Conservation (phyloP, 1,140 invertebrate species). For the Drosophila equinoxialis region DNA sequence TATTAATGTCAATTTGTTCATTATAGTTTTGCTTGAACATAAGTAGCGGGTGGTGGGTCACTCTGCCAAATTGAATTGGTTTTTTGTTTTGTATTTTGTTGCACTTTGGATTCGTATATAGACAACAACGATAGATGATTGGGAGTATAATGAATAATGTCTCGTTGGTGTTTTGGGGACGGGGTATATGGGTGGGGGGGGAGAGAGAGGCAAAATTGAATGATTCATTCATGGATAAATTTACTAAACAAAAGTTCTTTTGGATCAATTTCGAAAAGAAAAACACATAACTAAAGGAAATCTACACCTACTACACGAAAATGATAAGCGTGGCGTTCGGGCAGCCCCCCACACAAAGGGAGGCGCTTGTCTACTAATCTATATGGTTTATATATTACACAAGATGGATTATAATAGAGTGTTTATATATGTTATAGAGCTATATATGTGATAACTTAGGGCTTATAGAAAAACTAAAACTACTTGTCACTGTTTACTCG, state of each 20-base stretch:
- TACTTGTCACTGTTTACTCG: slow-evolving; percentile 80
- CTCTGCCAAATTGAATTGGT: slow-evolving; percentile 4
- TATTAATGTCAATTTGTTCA: slow-evolving; percentile 6
- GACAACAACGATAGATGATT: background rate
- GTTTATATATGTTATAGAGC: slow-evolving; percentile 25
- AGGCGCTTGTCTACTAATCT: slow-evolving; percentile 1
- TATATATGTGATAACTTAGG: slow-evolving; percentile 28
- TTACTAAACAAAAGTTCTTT: background rate
- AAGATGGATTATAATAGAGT: slow-evolving; percentile 13
- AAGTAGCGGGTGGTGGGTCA: slow-evolving; percentile 8
- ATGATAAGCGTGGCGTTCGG: slow-evolving; percentile 15
- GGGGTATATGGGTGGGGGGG: background rate
- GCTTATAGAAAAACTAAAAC: slow-evolving; percentile 49
- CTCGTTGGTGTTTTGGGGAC: background rate
- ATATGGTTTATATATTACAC: slow-evolving; percentile 16
- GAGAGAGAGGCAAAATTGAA: background rate
- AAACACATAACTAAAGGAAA: background rate
- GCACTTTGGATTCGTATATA: slow-evolving; percentile 9
- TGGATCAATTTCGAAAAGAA: slow-evolving; percentile 4
- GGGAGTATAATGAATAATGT: background rate
- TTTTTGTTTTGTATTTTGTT: slow-evolving; percentile 3
- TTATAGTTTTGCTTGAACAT: slow-evolving; percentile 2
- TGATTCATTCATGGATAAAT: slow-evolving; percentile 5
- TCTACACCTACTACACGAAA: slow-evolving; percentile 2
- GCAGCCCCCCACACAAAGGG: slow-evolving; percentile 8